These are phyloP conservation scores for Iphiclides podalirius DNA, from an alignment of 2,888 invertebrate species.

Conservation along the genomic window DNA sequence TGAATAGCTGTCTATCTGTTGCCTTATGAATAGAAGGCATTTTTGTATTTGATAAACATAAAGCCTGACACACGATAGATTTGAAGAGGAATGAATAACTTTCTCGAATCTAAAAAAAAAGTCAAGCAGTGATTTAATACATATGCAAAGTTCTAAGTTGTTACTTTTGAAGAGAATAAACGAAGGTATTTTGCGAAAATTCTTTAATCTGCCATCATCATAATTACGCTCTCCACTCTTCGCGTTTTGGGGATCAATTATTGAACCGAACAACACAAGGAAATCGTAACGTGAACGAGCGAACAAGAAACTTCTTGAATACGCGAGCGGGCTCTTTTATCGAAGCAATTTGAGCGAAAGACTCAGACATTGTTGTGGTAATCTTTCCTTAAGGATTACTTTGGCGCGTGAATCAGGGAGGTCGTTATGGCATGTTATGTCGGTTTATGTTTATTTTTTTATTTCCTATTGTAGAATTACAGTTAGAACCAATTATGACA, in stretches of 20 bases:
- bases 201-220: not conserved
- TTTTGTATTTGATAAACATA: no score
- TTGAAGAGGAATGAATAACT: no score
- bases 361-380: conserved; percentile 17
- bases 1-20: no score
- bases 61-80: no score
- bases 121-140: no score
- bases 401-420: conserved; percentile 10
- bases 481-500: no score
- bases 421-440: not conserved
- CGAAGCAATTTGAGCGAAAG: conserved; percentile 38
- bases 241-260: not conserved
- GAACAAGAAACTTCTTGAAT: conserved; percentile 37
- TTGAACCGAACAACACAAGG: conserved; percentile 4
- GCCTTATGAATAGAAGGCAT: no score
- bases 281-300: conserved; percentile 15
- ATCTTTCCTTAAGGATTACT: conserved; percentile 18
- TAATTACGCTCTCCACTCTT: not conserved
- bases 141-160: no score
- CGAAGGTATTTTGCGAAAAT: not conserved
- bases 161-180: no score
- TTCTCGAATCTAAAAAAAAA: no score
- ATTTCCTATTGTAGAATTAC: not conserved
- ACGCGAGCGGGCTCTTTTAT: conserved; percentile 41
- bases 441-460: not conserved